These are phyloP conservation scores for Coilia nasus DNA, from an alignment of 2,797 vertebrate species.

Conservation along the genomic window DNA sequence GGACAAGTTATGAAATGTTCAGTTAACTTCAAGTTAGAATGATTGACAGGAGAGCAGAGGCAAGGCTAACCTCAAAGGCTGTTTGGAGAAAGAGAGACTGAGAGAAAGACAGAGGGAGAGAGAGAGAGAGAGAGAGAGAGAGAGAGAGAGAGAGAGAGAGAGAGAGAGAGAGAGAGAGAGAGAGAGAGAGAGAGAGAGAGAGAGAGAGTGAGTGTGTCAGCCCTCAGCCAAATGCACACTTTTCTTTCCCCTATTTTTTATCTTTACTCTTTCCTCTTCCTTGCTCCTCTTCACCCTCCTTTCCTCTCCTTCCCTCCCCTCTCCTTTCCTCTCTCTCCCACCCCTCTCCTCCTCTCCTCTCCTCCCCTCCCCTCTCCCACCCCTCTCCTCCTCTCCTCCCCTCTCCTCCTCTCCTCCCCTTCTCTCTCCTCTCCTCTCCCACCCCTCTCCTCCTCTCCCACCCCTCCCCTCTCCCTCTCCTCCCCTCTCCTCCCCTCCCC, in stretches of 20 bases:
- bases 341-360: too few species aligned
- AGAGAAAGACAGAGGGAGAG: background rate
- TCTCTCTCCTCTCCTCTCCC: too few species aligned
- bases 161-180: too few species aligned
- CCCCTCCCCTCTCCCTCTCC: background rate
- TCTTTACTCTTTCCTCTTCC: background rate
- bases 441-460: too few species aligned
- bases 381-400: too few species aligned
- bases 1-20: constrained; percentile 50
- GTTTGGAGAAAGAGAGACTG: background rate
- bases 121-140: too few species aligned
- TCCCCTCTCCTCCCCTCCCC: background rate
- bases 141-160: too few species aligned
- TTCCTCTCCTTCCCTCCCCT: background rate
- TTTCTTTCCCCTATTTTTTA: background rate
- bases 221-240: background rate
- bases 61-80: background rate
- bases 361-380: too few species aligned
- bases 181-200: too few species aligned
- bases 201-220: too few species aligned
- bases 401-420: too few species aligned
- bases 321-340: too few species aligned
- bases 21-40: constrained; percentile 58
- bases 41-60: constrained; percentile 58
- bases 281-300: background rate